phyloP scores from a whole-genome alignment of 2,113 vertebrate species.

The Festucalex cinctus region DNA sequence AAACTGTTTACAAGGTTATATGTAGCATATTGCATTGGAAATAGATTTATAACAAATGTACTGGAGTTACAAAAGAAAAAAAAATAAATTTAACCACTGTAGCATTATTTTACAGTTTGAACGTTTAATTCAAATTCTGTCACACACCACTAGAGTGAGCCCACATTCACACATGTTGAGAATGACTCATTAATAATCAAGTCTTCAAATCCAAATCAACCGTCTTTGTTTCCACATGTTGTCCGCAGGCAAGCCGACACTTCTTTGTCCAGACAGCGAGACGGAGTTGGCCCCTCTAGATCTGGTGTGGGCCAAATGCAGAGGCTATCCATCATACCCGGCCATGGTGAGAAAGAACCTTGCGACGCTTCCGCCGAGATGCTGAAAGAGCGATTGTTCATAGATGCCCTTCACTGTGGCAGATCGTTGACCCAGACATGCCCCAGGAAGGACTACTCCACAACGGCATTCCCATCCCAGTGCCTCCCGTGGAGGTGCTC shows the following conservation, averaged over 20 bases:
- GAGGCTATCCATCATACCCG: conserved; percentile 97
- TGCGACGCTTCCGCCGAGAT: neutral
- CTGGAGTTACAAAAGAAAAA: too few relatives aligned
- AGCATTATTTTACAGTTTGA: too few relatives aligned
- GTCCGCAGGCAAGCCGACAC: conserved; percentile 78
- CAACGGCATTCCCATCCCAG: conserved; percentile 96
- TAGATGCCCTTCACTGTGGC: conserved; percentile 22
- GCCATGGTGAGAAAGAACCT: conserved; percentile 82
- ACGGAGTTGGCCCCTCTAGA: conserved; percentile 87
- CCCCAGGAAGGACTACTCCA: conserved; percentile 94
- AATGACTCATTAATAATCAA: too few relatives aligned
- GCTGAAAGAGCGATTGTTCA: conserved; percentile 5
- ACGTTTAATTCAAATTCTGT: too few relatives aligned
- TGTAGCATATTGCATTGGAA: too few relatives aligned
- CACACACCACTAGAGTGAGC: too few relatives aligned
- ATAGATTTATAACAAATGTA: too few relatives aligned
- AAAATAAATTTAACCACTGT: too few relatives aligned
- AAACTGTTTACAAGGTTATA: too few relatives aligned
- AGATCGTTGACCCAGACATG: conserved; percentile 97
- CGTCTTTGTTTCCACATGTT: conserved; percentile 29
- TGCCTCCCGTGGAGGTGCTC: conserved; percentile 91
- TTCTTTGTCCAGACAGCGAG: conserved; percentile 81
- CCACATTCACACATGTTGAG: too few relatives aligned
- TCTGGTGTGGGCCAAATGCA: conserved; percentile 97
- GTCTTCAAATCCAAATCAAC: conserved; percentile 25